Evolutionary conservation across 1,140 invertebrate genomes (phyloP).

Genomic region (Geopemphigus sp.): DNA sequence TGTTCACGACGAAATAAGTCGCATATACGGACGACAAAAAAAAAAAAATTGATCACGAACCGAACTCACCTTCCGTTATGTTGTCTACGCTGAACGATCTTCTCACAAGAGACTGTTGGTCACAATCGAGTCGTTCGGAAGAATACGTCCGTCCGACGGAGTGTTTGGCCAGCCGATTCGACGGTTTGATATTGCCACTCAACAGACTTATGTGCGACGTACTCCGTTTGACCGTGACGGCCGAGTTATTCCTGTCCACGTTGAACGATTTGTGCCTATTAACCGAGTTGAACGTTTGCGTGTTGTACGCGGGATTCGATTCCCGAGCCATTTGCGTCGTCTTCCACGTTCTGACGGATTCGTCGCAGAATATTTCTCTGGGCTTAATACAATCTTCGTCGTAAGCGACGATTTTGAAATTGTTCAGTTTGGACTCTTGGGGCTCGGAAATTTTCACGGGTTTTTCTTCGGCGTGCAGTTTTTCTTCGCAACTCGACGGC

Average conservation of each 20-base stretch:
- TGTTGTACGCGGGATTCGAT: conserved; percentile 48
- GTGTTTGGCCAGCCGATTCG: conserved; percentile 42
- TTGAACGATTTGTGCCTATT: conserved; percentile 51
- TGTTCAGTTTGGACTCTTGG: conserved; percentile 50
- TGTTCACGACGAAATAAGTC: background rate
- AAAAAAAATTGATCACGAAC: too few relatives aligned
- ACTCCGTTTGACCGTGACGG: conserved; percentile 51
- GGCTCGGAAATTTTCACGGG: background rate
- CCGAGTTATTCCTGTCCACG: background rate
- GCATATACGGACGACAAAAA: too few relatives aligned
- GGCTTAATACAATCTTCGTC: conserved; percentile 51
- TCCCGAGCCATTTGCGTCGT: conserved; percentile 46
- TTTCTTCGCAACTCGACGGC: conserved; percentile 34
- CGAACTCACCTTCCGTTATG: conserved; percentile 33
- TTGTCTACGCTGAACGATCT: conserved; percentile 43
- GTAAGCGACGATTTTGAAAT: conserved; percentile 53
- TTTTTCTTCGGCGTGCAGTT: conserved; percentile 26
- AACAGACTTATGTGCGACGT: conserved; percentile 52
- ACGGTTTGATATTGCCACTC: conserved; percentile 48
- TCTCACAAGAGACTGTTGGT: background rate
- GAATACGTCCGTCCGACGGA: conserved; percentile 24
- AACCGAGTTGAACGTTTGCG: background rate
- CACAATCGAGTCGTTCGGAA: conserved; percentile 24
- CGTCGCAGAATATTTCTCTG: conserved; percentile 52
- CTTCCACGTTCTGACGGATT: conserved; percentile 51